phyloP scores from a whole-genome alignment of 2,888 invertebrate genomes.

The Mythimna loreyi region DNA sequence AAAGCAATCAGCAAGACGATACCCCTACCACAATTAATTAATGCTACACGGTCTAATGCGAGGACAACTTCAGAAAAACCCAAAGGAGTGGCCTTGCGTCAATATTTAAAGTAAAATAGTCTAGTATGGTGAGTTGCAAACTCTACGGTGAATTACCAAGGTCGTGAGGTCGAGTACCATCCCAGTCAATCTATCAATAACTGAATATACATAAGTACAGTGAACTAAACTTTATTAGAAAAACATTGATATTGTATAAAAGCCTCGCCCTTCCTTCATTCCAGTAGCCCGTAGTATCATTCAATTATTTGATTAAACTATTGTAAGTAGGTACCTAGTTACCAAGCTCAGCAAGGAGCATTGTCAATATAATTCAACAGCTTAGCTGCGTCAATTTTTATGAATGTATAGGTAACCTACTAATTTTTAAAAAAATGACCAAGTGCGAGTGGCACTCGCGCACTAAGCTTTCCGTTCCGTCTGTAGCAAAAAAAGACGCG shows the following conservation, averaged over 20 bases:
- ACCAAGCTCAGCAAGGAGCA: not conserved
- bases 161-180: not conserved
- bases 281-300: too few species aligned
- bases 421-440: too few species aligned
- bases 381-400: too few species aligned
- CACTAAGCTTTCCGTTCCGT: too few species aligned
- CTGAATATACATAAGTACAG: too few species aligned
- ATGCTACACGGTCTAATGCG: conserved; percentile 8
- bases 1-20: not conserved
- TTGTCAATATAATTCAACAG: too few species aligned
- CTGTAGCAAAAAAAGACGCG: too few species aligned
- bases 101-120: conserved; percentile 1
- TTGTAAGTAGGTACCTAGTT: not conserved
- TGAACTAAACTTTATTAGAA: not conserved
- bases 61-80: conserved; percentile 8
- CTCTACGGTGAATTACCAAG: not conserved
- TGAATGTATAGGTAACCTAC: too few species aligned
- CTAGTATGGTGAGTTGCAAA: not conserved
- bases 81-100: conserved; percentile 11
- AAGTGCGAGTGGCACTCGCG: too few species aligned
- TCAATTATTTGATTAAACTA: too few species aligned
- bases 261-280: not conserved
- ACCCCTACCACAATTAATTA: not conserved
- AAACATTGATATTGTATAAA: not conserved
- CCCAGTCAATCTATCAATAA: not conserved